A percentile compares a stretch with the other conserved stretches of the same genome.
phyloP scores from a whole-genome alignment of 2,113 vertebrate genomes.

The Oenanthe oenanthe region DNA sequence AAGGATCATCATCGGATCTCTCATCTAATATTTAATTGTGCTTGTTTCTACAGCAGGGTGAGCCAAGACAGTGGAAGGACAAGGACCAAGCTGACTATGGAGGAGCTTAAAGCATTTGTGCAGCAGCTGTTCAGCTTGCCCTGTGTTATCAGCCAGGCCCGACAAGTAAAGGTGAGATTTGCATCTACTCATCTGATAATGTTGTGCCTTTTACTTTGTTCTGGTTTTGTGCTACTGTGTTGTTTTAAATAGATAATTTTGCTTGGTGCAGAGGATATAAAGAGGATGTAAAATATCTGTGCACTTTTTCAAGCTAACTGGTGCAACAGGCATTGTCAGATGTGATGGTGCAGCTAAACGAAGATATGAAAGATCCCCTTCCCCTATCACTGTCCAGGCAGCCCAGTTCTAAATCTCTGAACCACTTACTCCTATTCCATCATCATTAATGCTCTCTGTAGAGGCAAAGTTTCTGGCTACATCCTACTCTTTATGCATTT shows the following conservation, averaged over 20 bases:
- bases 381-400: neutral
- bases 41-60: slow-evolving; percentile 73
- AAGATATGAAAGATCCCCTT: neutral
- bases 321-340: neutral
- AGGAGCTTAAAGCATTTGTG: slow-evolving; percentile 97
- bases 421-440: neutral
- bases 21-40: neutral
- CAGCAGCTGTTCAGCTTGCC: slow-evolving; percentile 93
- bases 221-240: neutral
- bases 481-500: neutral
- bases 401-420: neutral
- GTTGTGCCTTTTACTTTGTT: neutral
- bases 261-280: neutral
- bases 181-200: neutral
- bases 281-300: neutral
- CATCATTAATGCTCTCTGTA: neutral
- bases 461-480: neutral
- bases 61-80: slow-evolving; percentile 85
- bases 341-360: neutral
- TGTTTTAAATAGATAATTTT: neutral
- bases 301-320: neutral
- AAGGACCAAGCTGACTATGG: slow-evolving; percentile 93
- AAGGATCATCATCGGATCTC: neutral
- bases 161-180: slow-evolving; percentile 89
- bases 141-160: slow-evolving; percentile 93